Conservation (phyloP, 2,888 invertebrate genomes). For the Agriopis aurantiaria region DNA sequence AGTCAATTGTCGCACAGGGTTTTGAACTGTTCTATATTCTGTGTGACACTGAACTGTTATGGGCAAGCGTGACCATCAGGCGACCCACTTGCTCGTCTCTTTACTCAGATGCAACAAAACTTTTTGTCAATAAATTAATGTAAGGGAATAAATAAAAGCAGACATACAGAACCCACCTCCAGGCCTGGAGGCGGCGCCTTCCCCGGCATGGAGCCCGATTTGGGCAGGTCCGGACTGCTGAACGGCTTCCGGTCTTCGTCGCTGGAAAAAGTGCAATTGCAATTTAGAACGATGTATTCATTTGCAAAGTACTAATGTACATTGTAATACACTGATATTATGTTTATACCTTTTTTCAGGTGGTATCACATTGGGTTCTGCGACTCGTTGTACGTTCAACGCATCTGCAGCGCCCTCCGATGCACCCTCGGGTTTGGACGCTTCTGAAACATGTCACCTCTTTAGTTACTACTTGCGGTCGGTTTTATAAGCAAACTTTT, state of each 20-base stretch:
- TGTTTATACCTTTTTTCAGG: slow-evolving; percentile 57
- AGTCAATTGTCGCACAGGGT: too few species aligned
- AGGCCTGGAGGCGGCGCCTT: slow-evolving; percentile 60
- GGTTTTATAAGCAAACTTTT: not conserved
- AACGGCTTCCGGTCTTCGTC: slow-evolving; percentile 77
- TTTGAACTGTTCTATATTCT: too few species aligned
- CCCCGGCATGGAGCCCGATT: slow-evolving; percentile 65
- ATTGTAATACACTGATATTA: too few species aligned
- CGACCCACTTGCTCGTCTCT: too few species aligned
- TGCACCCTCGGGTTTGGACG: slow-evolving; percentile 63
- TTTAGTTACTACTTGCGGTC: not conserved
- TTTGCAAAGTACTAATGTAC: too few species aligned
- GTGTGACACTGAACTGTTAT: too few species aligned
- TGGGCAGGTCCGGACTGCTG: slow-evolving; percentile 73
- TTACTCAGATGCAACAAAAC: too few species aligned
- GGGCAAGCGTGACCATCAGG: too few species aligned
- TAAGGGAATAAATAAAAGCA: not conserved
- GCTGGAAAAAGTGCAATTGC: slow-evolving; percentile 50
- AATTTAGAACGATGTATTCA: not conserved
- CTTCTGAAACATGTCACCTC: slow-evolving; percentile 50
- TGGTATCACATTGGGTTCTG: slow-evolving; percentile 51
- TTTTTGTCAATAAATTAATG: not conserved
- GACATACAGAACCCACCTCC: slow-evolving; percentile 25
- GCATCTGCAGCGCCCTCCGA: slow-evolving; percentile 55
- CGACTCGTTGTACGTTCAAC: slow-evolving; percentile 50